Base-by-base conservation (phyloP, 64 coral and sea anemone genomes). In the Porites lutea region DNA sequence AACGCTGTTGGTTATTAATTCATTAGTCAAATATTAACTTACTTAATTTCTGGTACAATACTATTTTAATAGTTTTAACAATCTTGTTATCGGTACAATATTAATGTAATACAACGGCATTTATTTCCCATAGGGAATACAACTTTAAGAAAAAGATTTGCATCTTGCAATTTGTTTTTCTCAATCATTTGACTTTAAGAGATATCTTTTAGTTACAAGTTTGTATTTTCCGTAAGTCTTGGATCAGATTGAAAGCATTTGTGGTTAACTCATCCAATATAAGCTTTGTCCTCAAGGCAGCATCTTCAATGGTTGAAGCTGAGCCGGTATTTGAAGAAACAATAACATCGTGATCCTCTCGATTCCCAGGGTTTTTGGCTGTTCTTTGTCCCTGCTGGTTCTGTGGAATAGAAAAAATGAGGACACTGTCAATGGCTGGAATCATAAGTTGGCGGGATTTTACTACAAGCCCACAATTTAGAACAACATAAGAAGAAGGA, bases 61-160 rank as follows among this genome's bases (percentile, higher is more conserved):
- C 27, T 57, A 57, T 7, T 57, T 57, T 57, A 57, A 57, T 57
- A 9, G 54, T 57, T 71, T 71, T 27, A 37, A 37, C 43, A 37
- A 8, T 71, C 23, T 71, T 23, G 22, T 3, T 37, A 27, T 22
- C 12, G 3, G 18, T 71, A 23, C 27, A 20, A 23, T 77, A 77
- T 81, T 81, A 81, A 62, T 81, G 58, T 81, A 81, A 81, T 81
- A 81, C 63, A 62, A 81, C 78, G 9, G 13, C 48, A 81, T 62
- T 58, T 15, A 81, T 62, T 53, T 81, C 13, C 58, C 78, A 81
- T 18, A 18, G 58, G 78, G 43, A 81, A 58, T 81, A 81, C 78
- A 81, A 45, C 23, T 37, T 37, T 27, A 13, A 79, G 19, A 21
- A 19, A 3, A 21, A 21, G 20, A 71, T 1, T 71, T 71, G 43